Conservation (phyloP, 35 echinoderm and acorn worm genomes). For the Patiria miniata region DNA sequence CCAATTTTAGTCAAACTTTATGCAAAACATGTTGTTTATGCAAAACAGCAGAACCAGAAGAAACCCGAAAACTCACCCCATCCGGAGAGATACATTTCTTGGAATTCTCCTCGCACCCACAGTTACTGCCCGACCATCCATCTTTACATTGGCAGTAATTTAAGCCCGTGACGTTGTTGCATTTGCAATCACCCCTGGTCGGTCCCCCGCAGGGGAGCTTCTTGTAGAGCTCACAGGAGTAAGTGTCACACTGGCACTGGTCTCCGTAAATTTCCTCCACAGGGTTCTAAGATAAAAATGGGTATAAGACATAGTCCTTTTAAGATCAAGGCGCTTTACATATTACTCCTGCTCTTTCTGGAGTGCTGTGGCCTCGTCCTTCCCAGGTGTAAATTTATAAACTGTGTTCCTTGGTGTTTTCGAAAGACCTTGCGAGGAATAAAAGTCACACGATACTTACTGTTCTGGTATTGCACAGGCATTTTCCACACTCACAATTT, state of each 20-base stretch:
- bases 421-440: no score
- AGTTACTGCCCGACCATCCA: constrained; percentile 42
- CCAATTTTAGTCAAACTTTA: no score
- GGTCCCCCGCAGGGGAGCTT: constrained; percentile 74
- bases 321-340: not conserved
- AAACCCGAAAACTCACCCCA: constrained; percentile 48
- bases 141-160: constrained; percentile 56
- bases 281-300: not conserved
- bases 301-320: not conserved
- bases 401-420: no score
- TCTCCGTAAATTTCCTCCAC: constrained; percentile 57
- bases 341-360: not conserved
- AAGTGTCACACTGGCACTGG: constrained; percentile 85
- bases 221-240: constrained; percentile 54
- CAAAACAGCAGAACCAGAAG: not conserved
- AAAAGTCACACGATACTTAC: not conserved
- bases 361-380: no score
- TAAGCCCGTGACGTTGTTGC: constrained; percentile 45
- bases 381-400: no score
- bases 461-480: constrained; percentile 59
- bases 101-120: constrained; percentile 35
- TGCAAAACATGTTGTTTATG: no score
- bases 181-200: constrained; percentile 37
- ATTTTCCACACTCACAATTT: constrained; percentile 72
- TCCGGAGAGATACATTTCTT: constrained; percentile 63